These are phyloP conservation scores for Drosophila yakuba DNA, from an alignment of 1,140 invertebrate species.

Conservation along the genomic window DNA sequence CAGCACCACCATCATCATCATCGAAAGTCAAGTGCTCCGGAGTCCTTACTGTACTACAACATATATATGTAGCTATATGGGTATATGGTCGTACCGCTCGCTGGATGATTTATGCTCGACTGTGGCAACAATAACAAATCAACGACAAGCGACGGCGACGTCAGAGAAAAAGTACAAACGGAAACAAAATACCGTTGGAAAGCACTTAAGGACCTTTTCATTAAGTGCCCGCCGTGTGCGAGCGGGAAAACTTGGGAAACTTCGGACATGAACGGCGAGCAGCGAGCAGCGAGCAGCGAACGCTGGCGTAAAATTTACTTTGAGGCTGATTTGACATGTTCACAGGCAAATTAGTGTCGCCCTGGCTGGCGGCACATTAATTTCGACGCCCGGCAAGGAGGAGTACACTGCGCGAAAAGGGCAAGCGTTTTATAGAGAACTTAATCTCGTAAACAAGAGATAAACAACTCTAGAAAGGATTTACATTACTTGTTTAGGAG, in stretches of 20 bases:
- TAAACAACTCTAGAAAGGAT: too few species aligned
- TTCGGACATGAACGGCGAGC: constrained; percentile 19
- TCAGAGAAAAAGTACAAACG: constrained; percentile 76
- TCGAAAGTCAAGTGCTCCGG: constrained; percentile 28
- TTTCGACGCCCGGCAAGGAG: constrained; percentile 56
- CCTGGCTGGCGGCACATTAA: constrained; percentile 72
- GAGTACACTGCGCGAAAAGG: constrained; percentile 13
- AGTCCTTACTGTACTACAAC: neutral
- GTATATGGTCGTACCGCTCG: neutral
- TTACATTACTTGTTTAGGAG: too few species aligned
- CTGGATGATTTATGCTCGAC: constrained; percentile 74
- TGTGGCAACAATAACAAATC: constrained; percentile 81
- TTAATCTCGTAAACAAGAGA: neutral
- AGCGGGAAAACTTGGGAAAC: constrained; percentile 23
- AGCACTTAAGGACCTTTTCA: constrained; percentile 83
- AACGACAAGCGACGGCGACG: constrained; percentile 62
- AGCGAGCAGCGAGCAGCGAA: constrained; percentile 14
- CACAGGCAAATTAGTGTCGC: constrained; percentile 82
- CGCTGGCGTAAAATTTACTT: constrained; percentile 71
- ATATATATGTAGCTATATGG: neutral
- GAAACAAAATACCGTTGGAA: constrained; percentile 83
- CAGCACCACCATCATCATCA: constrained; percentile 7
- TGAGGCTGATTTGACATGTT: constrained; percentile 82
- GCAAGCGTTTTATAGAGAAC: too few species aligned
- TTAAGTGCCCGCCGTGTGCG: constrained; percentile 62